Conservation (phyloP, 2,797 vertebrate genomes). For the Glossophaga mutica region DNA sequence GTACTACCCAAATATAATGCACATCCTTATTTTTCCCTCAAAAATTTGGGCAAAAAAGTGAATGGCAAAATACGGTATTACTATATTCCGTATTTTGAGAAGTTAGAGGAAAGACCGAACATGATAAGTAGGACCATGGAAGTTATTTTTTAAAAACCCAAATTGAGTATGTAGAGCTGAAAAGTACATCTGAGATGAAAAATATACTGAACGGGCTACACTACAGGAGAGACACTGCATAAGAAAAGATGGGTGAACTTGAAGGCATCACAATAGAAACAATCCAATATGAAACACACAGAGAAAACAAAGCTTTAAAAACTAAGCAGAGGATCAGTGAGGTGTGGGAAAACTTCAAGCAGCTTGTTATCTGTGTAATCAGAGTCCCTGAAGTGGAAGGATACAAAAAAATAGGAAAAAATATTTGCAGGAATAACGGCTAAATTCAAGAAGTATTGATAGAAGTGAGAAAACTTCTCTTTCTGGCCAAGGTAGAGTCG, state of each 20-base stretch:
- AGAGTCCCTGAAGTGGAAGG: neutral
- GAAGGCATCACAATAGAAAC: neutral
- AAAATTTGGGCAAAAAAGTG: no score
- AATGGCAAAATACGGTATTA: neutral
- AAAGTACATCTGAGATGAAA: neutral
- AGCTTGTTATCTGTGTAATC: neutral
- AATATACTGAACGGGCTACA: neutral
- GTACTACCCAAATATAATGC: no score
- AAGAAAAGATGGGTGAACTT: neutral
- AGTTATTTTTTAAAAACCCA: neutral
- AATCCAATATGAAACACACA: neutral
- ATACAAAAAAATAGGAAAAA: neutral
- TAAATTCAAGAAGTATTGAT: neutral
- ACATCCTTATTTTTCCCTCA: no score
- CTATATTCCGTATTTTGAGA: neutral
- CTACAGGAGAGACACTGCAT: neutral
- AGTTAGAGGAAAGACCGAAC: neutral
- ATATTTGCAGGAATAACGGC: neutral
- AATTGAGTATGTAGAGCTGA: neutral
- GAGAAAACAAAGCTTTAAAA: neutral
- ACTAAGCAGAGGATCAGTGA: neutral
- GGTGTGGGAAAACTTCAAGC: neutral
- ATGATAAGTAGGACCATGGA: neutral
- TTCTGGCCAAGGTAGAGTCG: neutral
- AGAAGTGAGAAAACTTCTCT: conserved; percentile 24